These are phyloP conservation scores for Notarius lentiginosus DNA, from an alignment of 2,113 vertebrate genomes.

Conservation along the genomic window DNA sequence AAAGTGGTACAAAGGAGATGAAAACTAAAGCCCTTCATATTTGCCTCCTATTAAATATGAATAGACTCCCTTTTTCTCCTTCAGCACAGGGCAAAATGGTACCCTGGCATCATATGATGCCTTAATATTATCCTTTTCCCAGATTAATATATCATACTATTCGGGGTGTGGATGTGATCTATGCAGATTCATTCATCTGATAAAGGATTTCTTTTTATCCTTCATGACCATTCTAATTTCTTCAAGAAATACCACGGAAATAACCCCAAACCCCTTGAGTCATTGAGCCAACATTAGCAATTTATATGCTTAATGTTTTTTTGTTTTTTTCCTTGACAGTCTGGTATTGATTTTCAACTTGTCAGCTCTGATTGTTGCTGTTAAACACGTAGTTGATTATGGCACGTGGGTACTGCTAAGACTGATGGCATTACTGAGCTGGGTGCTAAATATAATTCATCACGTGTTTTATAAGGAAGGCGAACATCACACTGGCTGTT, in stretches of 20 bases:
- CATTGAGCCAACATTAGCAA: not conserved
- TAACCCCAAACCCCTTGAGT: not conserved
- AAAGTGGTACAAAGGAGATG: conserved; percentile 39
- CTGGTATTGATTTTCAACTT: not conserved
- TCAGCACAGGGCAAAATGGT: not conserved
- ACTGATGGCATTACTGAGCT: not conserved
- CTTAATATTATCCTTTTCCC: not conserved
- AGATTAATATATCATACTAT: not conserved
- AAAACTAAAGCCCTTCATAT: conserved; percentile 39
- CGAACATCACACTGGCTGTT: not conserved
- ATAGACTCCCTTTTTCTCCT: conserved; percentile 46
- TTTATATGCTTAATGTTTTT: not conserved
- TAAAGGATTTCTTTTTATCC: not conserved
- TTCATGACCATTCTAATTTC: not conserved
- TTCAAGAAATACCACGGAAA: not conserved
- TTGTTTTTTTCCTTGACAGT: not conserved
- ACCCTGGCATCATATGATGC: not conserved
- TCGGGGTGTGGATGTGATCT: not conserved
- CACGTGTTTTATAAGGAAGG: conserved; percentile 9
- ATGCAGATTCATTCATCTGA: not conserved
- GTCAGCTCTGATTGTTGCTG: not conserved
- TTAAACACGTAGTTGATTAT: conserved; percentile 7
- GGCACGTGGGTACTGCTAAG: not conserved
- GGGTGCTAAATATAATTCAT: conserved; percentile 2
- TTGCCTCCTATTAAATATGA: conserved; percentile 64